phyloP scores from a whole-genome alignment of 2,888 invertebrate species.

The Herminia tarsipennalis region DNA sequence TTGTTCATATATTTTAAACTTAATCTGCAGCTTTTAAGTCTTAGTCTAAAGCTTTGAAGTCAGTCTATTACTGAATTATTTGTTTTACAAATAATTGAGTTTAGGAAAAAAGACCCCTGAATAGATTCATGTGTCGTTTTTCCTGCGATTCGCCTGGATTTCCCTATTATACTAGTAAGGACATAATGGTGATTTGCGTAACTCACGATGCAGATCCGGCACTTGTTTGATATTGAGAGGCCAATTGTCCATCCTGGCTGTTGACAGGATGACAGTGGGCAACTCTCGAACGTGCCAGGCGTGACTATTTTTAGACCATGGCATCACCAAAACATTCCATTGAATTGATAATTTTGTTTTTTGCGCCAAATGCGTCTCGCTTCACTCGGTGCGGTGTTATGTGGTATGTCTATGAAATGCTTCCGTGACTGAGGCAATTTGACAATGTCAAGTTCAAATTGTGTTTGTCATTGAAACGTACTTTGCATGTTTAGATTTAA shows the following conservation, averaged over 20 bases:
- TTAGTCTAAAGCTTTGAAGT: no score
- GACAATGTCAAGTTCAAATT: conserved; percentile 34
- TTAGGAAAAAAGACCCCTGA: no score
- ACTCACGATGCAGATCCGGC: conserved; percentile 42
- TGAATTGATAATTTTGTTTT: conserved; percentile 62
- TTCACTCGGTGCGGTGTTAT: conserved; percentile 33
- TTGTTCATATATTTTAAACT: not conserved
- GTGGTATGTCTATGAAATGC: conserved; percentile 25
- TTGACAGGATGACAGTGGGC: conserved; percentile 71
- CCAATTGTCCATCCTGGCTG: conserved; percentile 62
- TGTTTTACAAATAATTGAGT: no score
- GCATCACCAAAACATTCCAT: conserved; percentile 69
- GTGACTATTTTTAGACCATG: conserved; percentile 74
- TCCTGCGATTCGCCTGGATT: conserved; percentile 25
- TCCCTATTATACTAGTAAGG: conserved; percentile 39
- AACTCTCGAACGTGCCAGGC: conserved; percentile 61
- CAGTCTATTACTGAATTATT: no score
- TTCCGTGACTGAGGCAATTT: conserved; percentile 31
- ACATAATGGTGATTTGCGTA: conserved; percentile 45
- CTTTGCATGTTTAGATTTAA: not conserved
- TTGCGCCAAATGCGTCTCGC: conserved; percentile 45
- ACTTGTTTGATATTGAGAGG: conserved; percentile 53
- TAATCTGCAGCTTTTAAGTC: no score
- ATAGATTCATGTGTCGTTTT: not conserved
- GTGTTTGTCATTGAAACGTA: not conserved